Percentiles rank a stretch among this genome's conserved stretches.
Evolutionary conservation across 2,888 invertebrate species (phyloP).

Genomic region (Isotomurus palustris): DNA sequence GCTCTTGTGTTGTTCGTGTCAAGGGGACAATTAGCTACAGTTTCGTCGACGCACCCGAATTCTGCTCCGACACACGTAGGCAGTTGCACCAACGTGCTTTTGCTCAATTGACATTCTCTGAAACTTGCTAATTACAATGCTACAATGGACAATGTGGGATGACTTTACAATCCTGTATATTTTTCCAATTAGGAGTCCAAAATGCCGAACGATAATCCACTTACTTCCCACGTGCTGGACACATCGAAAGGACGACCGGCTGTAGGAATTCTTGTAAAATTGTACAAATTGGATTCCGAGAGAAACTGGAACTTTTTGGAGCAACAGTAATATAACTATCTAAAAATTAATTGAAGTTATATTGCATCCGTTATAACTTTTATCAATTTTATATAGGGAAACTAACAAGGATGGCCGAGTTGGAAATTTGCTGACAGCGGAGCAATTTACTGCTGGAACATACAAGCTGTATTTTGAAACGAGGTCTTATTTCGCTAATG

Average conservation of each 20-base stretch:
- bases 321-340: constrained; percentile 41
- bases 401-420: constrained; percentile 63
- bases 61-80: too few species aligned
- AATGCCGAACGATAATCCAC: constrained; percentile 49
- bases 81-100: too few species aligned
- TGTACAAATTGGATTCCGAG: constrained; percentile 52
- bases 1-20: background rate
- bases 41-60: too few species aligned
- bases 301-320: constrained; percentile 62
- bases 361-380: background rate
- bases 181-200: background rate
- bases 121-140: too few species aligned
- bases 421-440: constrained; percentile 58
- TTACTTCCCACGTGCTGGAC: constrained; percentile 72
- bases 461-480: constrained; percentile 73
- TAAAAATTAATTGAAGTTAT: constrained; percentile 1
- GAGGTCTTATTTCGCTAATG: constrained; percentile 61
- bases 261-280: constrained; percentile 61
- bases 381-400: constrained; percentile 22
- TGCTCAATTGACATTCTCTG: background rate
- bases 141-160: too few species aligned
- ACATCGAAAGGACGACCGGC: constrained; percentile 66
- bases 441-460: constrained; percentile 61
- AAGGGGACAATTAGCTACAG: background rate
- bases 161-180: too few species aligned